Evolutionary conservation across 2,113 vertebrate genomes (phyloP).

Genomic region (Capreolus pygargus): DNA sequence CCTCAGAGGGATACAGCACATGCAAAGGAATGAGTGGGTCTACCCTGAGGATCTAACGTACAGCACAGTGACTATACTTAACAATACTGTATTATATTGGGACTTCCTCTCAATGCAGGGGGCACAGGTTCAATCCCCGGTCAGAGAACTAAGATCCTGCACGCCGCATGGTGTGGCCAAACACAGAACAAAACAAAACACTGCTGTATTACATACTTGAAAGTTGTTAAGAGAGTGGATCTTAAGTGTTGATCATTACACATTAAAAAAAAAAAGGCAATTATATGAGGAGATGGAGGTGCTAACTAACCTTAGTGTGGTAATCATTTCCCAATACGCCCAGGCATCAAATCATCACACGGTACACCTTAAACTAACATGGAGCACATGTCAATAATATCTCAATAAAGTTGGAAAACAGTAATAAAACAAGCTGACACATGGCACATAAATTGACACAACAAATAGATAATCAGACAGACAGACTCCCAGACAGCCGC

Average conservation of each 20-base stretch:
- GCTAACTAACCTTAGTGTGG: too few species aligned
- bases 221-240: not conserved
- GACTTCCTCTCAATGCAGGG: not conserved
- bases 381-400: not conserved
- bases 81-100: not conserved
- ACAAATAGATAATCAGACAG: not conserved
- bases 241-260: not conserved
- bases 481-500: not conserved
- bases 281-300: too few species aligned
- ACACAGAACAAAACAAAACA: not conserved
- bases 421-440: not conserved
- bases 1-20: not conserved
- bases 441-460: not conserved
- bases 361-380: fast-evolving
- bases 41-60: not conserved
- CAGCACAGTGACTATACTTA: not conserved
- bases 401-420: not conserved
- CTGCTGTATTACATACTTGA: too few species aligned
- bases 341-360: not conserved
- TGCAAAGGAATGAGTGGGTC: not conserved
- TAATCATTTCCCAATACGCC: not conserved
- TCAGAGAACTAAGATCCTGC: not conserved
- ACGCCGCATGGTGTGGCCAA: fast-evolving
- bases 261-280: not conserved
- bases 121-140: not conserved